Conservation (phyloP, 2,113 vertebrate genomes). For the Asarcornis scutulata region DNA sequence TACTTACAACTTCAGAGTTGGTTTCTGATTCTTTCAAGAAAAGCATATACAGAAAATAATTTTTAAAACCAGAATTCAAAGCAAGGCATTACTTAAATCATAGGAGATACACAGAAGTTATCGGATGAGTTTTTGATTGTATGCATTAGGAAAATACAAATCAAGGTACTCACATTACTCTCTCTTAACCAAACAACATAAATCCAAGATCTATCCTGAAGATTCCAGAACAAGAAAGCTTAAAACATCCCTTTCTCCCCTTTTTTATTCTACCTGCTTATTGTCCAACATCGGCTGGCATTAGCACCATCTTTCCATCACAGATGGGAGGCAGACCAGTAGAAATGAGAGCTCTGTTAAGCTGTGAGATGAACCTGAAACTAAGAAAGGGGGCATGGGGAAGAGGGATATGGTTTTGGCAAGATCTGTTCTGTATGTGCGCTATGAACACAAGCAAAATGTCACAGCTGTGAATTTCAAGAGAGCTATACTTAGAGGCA, state of each 20-base stretch:
- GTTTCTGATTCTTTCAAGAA: neutral
- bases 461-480: neutral
- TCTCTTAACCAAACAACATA: neutral
- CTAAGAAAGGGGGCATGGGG: neutral
- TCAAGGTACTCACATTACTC: neutral
- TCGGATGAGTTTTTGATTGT: neutral
- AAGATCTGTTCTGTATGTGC: neutral
- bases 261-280: neutral
- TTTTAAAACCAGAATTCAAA: neutral
- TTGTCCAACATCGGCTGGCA: neutral
- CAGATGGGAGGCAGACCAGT: neutral
- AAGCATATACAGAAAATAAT: neutral
- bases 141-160: neutral
- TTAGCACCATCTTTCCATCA: too few species aligned
- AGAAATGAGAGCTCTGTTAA: neutral
- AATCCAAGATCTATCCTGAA: neutral
- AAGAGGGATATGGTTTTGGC: neutral
- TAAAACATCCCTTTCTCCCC: neutral
- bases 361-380: neutral
- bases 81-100: neutral
- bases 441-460: neutral
- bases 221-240: neutral
- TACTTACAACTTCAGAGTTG: accelerated
- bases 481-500: neutral
- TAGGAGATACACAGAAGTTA: neutral